These are phyloP conservation scores for Pseudomyrmex sp. DNA, from an alignment of 1,140 invertebrate species.

Conservation along the genomic window DNA sequence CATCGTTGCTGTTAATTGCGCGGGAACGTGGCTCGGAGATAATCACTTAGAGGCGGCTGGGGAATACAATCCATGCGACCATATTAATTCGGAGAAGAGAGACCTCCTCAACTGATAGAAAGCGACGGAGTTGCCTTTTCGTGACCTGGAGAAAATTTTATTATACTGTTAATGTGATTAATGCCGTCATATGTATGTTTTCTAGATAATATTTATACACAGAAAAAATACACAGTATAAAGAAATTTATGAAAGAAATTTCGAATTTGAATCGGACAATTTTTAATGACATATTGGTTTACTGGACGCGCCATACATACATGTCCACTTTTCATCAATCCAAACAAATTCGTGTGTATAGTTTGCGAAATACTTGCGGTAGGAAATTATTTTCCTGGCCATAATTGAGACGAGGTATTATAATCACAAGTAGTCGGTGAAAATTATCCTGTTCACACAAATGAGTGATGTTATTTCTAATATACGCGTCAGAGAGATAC, in stretches of 20 bases:
- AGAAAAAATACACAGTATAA: background rate
- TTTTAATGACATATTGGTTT: conserved; percentile 15
- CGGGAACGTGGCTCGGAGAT: conserved; percentile 24
- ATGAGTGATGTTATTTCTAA: background rate
- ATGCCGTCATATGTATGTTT: background rate
- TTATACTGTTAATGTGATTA: conserved; percentile 32
- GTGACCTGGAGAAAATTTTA: conserved; percentile 22
- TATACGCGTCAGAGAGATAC: background rate
- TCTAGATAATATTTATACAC: background rate
- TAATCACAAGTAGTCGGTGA: background rate
- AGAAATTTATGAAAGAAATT: conserved; percentile 14
- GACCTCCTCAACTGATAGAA: background rate
- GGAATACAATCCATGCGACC: conserved; percentile 30
- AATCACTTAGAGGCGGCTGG: conserved; percentile 35
- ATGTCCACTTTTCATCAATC: conserved; percentile 12
- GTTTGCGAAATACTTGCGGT: background rate
- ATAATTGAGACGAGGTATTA: background rate
- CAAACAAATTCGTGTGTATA: background rate
- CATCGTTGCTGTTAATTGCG: conserved; percentile 46
- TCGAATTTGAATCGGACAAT: conserved; percentile 15
- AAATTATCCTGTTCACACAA: conserved; percentile 12
- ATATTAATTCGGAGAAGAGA: conserved; percentile 33
- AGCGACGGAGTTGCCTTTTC: background rate
- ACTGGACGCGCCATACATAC: conserved; percentile 28
- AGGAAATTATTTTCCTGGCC: background rate